Evolutionary conservation across 2,797 vertebrate species (phyloP).

Genomic region (Cynodonichthys magdalenae): DNA sequence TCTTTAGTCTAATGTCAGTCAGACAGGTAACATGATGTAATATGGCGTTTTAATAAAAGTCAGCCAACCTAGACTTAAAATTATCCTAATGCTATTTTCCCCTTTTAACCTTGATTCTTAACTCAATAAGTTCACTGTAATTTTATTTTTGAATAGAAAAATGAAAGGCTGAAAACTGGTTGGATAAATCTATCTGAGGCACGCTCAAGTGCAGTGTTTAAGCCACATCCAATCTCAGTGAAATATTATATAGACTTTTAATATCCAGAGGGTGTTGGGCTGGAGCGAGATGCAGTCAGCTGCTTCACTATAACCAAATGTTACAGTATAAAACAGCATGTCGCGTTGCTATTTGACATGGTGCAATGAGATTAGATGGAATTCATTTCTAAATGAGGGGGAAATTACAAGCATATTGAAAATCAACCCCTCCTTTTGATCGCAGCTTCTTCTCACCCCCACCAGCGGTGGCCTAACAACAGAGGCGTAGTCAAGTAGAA

Average conservation of each 20-base stretch:
- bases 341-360: conserved; percentile 82
- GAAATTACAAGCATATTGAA: conserved; percentile 81
- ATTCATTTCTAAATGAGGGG: conserved; percentile 85
- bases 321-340: conserved; percentile 84
- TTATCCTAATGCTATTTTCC: background rate
- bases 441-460: conserved; percentile 52
- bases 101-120: conserved; percentile 58
- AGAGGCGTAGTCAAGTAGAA: conserved; percentile 77
- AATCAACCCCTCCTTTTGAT: conserved; percentile 37
- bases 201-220: conserved; percentile 84
- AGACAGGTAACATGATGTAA: background rate
- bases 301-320: conserved; percentile 85
- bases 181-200: conserved; percentile 84
- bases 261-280: conserved; percentile 82
- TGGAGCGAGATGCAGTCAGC: conserved; percentile 77
- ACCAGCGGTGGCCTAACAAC: conserved; percentile 64
- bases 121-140: conserved; percentile 47
- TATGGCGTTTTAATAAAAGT: background rate
- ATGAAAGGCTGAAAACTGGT: conserved; percentile 73
- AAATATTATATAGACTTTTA: conserved; percentile 82
- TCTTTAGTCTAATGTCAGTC: background rate
- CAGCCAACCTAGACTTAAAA: background rate
- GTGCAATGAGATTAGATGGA: conserved; percentile 86
- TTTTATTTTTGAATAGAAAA: conserved; percentile 58
- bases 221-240: conserved; percentile 80